Base-by-base conservation (phyloP, 2,888 invertebrate genomes). In the Macrophya annulata region DNA sequence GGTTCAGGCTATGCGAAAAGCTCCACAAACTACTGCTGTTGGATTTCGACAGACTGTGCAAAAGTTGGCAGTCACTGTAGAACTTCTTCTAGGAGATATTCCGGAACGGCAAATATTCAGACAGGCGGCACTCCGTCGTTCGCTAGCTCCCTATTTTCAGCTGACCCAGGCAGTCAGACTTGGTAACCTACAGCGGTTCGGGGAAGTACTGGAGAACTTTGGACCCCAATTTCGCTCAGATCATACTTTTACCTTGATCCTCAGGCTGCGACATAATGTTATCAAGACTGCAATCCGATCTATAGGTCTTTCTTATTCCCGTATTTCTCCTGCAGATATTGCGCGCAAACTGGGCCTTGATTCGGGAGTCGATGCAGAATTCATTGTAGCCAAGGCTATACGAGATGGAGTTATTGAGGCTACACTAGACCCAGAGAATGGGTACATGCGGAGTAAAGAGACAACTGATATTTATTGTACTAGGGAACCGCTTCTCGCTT, bases 331-430 rank as follows among this genome's bases (percentile, higher is more conserved):
- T 0, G 96, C 96, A 87, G 99, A 99, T 93, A 98, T 99, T 90
- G 99, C 99, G 0, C 96, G 96, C 87, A 99, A 99, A 92, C 94
- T 99, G 86, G 97, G 98, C 59, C 94, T 99, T 77, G 99, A 99
- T 93, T 99, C 98, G 0, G 97, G 98, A 1, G 99, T 99, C 92
- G 99, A 99, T 95, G 99, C 99, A 0, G 99, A 99, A 93, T 99
- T 99, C 92, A 99, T 99, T 93, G 99, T 99, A 0, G 98, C 99
- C 0, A 99, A 99, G 94, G 98, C 98, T 1, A 99, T 99, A 87
- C 95, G 99, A 77, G 99, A 99, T 94, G 99, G 99, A 84, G 99
- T 99, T 1, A 99, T 99, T 92, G 99, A 99, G 94, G 99, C 99
- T 0, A 98, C 97, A 0, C 95, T 99, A 87, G 98, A 99, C 94